These are phyloP conservation scores for Daktulosphaira vitifoliae DNA, from an alignment of 1,140 invertebrate genomes.

Conservation along the genomic window DNA sequence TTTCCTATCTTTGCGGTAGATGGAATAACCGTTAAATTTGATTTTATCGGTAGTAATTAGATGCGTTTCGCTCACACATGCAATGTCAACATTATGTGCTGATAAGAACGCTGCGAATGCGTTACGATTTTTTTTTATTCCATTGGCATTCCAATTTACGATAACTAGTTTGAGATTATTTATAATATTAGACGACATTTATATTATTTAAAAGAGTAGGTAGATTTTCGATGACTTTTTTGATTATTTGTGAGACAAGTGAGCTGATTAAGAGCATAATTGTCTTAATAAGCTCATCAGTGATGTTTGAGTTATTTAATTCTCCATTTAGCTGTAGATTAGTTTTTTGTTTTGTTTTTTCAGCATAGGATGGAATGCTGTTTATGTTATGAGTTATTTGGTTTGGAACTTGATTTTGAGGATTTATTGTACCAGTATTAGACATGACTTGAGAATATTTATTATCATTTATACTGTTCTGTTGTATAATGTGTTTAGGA, in stretches of 20 bases:
- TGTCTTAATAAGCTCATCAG: neutral
- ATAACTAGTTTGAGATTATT: neutral
- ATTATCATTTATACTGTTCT: neutral
- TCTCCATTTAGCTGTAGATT: neutral
- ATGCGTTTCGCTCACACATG: neutral
- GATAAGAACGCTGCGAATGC: neutral
- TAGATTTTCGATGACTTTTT: constrained; percentile 3
- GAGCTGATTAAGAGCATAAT: neutral
- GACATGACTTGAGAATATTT: neutral
- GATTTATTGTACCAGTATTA: neutral
- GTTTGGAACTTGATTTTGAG: neutral
- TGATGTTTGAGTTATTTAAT: neutral
- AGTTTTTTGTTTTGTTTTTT: neutral
- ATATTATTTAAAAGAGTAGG: neutral
- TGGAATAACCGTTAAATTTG: neutral
- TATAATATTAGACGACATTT: neutral
- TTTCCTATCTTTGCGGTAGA: neutral
- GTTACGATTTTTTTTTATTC: constrained; percentile 5
- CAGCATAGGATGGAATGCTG: neutral
- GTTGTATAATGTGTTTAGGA: neutral
- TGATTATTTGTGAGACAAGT: neutral
- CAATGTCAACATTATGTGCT: neutral
- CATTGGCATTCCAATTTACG: constrained; percentile 11
- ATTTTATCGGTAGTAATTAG: neutral
- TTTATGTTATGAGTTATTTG: neutral